These are phyloP conservation scores for Aspidapion aeneum DNA, from an alignment of 2,888 invertebrate genomes.

Conservation along the genomic window DNA sequence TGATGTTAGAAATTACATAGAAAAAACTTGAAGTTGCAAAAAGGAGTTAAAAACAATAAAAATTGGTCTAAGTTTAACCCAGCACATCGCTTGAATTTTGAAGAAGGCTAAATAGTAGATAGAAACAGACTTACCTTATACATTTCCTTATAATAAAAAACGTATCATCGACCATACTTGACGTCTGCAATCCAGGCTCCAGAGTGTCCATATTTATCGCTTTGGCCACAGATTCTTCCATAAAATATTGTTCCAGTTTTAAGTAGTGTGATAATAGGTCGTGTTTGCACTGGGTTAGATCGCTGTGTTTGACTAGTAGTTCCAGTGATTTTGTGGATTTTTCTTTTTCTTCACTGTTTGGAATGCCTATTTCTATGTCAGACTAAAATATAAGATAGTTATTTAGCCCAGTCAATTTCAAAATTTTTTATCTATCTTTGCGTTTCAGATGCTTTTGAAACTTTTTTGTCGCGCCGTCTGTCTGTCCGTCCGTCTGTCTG, in stretches of 20 bases:
- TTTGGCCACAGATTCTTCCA: slow-evolving; percentile 92
- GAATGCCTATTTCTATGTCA: slow-evolving; percentile 60
- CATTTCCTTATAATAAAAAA: slow-evolving; percentile 97
- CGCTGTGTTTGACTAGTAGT: slow-evolving; percentile 65
- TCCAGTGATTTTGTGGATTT: slow-evolving; percentile 55
- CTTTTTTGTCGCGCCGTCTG: too few species aligned
- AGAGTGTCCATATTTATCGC: slow-evolving; percentile 78
- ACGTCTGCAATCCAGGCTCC: slow-evolving; percentile 71
- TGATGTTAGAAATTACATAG: too few species aligned
- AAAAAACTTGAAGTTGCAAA: too few species aligned
- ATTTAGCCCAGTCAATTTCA: too few species aligned
- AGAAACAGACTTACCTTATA: slow-evolving; percentile 58
- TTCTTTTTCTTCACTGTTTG: slow-evolving; percentile 51
- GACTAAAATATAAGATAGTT: slow-evolving; percentile 52
- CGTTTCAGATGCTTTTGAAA: too few species aligned
- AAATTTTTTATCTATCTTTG: too few species aligned
- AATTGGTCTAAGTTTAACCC: too few species aligned
- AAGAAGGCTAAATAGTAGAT: too few species aligned
- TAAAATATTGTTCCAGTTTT: slow-evolving; percentile 88
- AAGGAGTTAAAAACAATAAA: too few species aligned
- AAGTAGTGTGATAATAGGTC: slow-evolving; percentile 86
- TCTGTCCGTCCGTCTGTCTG: too few species aligned
- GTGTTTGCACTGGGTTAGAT: slow-evolving; percentile 73
- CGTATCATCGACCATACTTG: slow-evolving; percentile 95
- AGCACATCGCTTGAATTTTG: too few species aligned